These are phyloP conservation scores for Tetramorium bicarinatum DNA, from an alignment of 2,888 invertebrate species.

Conservation along the genomic window DNA sequence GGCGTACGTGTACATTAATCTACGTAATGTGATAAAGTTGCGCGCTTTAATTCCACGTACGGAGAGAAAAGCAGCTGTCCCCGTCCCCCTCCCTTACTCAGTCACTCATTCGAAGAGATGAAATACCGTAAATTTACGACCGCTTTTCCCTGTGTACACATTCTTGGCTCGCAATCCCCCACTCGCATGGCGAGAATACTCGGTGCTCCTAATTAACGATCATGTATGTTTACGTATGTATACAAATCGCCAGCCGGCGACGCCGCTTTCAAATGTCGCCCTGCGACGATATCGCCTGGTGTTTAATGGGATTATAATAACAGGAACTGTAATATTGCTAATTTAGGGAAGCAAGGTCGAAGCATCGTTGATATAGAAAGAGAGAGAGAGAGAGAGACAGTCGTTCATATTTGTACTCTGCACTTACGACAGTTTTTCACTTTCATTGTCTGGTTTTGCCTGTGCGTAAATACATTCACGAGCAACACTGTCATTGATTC, in stretches of 20 bases:
- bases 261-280: neutral
- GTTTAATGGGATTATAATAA: slow-evolving; percentile 10
- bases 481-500: slow-evolving; percentile 4
- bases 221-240: slow-evolving; percentile 8
- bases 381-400: neutral
- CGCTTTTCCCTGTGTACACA: slow-evolving; percentile 5
- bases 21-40: slow-evolving; percentile 14
- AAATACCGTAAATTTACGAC: neutral
- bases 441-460: neutral
- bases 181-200: neutral
- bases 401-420: neutral
- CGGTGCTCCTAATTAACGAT: slow-evolving; percentile 37
- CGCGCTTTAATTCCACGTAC: neutral
- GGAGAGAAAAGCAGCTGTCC: neutral
- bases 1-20: neutral
- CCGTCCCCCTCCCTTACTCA: neutral
- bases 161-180: neutral
- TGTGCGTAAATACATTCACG: slow-evolving; percentile 14
- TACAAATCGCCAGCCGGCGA: slow-evolving; percentile 1
- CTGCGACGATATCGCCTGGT: neutral
- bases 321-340: neutral
- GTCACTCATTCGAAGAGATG: neutral
- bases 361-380: neutral
- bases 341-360: neutral
- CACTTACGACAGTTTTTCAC: neutral